Base-by-base conservation (phyloP, 1,140 invertebrate species). In the Caenorhabditis briggsae region DNA sequence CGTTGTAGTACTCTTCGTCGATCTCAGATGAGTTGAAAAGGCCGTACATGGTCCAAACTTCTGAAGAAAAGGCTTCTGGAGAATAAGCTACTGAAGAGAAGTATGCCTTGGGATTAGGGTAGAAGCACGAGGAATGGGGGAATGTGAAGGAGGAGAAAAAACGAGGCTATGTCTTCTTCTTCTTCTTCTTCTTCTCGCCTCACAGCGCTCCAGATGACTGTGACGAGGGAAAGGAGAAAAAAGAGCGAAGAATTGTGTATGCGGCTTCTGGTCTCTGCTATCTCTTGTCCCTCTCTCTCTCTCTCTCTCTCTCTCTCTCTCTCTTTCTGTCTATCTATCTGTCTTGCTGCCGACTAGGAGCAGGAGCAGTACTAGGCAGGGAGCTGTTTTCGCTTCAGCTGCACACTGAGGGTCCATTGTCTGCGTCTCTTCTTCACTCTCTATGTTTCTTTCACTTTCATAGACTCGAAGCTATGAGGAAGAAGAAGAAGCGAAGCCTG, bases 61-160 rank as follows among this genome's bases (percentile, higher is more conserved):
- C 23, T 11, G 16, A 64, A 25, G n/a, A n/a, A 64, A 8, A 33
- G 20, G 14, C 20, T 59, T 59, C 23, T 84, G 83, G 23, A 61
- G 83, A 84, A 48, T 23, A 55, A 82, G 20, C 53, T 83, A 25
- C n/a, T 83, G 82, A 48, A 23, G 18, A 25, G 11, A 18, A 18
- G 9, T 11, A 25, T 7, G 16, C 14, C 25, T 55, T n/a, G 2
- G 25, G 50, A 48, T 56, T 9, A 65, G 16, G 18, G 53, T 16
- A 20, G 11, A 46, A 14, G 23, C 25, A 9, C 7, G 6, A 46
- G 25, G 53, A 65, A 53, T n/a, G 84, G 20, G 43, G 50, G 64
- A 84, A 25, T 16, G 7, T n/a, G 48, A 18, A 89, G 97, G 99
- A 83, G 95, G 95, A 92, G 96, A 97, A 9, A 98, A 98, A 93